Percentiles rank a stretch among this genome's conserved stretches.
These are phyloP conservation scores for Xiphias gladius DNA, from an alignment of 2,113 vertebrate genomes.

Conservation along the genomic window DNA sequence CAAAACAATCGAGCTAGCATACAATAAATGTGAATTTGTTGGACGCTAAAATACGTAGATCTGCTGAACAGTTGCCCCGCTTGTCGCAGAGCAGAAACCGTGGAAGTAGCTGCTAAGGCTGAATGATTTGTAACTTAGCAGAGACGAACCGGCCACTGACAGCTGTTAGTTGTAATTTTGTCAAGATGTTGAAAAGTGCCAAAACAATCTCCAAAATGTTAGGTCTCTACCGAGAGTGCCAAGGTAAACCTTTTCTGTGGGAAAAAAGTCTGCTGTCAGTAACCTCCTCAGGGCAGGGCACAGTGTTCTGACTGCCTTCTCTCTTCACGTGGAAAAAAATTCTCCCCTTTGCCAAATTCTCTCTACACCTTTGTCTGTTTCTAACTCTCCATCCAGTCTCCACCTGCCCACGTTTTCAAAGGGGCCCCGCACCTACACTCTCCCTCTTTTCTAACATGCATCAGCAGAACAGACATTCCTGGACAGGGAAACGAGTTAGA, in stretches of 20 bases:
- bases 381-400: conserved; percentile 28
- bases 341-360: conserved; percentile 31
- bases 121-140: conserved; percentile 20
- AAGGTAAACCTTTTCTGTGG: conserved; percentile 22
- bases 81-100: background rate
- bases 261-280: conserved; percentile 16
- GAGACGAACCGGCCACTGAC: conserved; percentile 3
- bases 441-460: conserved; percentile 56
- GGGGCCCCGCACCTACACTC: conserved; percentile 1
- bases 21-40: background rate
- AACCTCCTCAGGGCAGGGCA: conserved; percentile 39
- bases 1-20: background rate
- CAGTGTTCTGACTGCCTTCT: conserved; percentile 46
- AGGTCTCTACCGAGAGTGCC: background rate
- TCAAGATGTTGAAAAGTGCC: background rate
- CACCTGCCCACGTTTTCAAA: conserved; percentile 20
- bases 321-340: conserved; percentile 50
- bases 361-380: conserved; percentile 57
- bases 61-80: conserved; percentile 37
- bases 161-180: background rate
- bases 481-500: conserved; percentile 17
- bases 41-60: background rate
- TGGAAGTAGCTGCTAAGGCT: conserved; percentile 16
- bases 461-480: conserved; percentile 73
- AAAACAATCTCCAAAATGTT: conserved; percentile 13